A percentile compares a stretch with the other conserved stretches of the same genome.
phyloP scores from a whole-genome alignment of 2,888 invertebrate species.

The Elegia similella region DNA sequence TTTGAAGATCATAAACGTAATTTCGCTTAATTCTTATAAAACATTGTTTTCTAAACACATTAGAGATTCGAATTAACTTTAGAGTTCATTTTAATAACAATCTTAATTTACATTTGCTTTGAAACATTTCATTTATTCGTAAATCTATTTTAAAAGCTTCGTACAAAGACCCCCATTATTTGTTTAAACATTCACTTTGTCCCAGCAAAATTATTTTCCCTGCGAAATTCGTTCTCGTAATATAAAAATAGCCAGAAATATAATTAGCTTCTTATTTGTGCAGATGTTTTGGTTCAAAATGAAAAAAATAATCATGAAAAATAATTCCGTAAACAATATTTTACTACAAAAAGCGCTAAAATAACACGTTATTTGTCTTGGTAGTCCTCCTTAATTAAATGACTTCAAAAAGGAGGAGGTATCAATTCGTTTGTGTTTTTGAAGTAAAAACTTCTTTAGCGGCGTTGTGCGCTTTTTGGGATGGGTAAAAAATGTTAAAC shows the following conservation, averaged over 20 bases:
- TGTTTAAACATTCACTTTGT: background rate
- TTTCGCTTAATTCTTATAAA: background rate
- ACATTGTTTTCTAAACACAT: background rate
- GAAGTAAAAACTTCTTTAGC: too few relatives aligned
- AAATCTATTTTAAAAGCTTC: slow-evolving; percentile 1
- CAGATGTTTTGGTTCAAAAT: background rate
- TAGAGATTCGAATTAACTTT: background rate
- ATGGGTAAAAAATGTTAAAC: too few relatives aligned
- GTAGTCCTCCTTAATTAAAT: too few relatives aligned
- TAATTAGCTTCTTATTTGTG: background rate
- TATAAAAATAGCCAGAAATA: background rate
- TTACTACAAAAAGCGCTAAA: too few relatives aligned
- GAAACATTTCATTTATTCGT: background rate
- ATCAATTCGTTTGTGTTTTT: too few relatives aligned
- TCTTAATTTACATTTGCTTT: background rate
- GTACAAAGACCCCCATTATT: background rate
- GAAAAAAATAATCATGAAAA: background rate
- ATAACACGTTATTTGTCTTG: too few relatives aligned
- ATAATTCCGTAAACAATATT: background rate
- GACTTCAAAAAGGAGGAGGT: too few relatives aligned
- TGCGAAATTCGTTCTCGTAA: background rate
- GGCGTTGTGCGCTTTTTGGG: too few relatives aligned
- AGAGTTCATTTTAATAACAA: background rate
- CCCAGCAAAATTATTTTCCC: background rate
- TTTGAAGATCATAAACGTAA: background rate